Evolutionary conservation across 2,113 vertebrate genomes (phyloP).

Genomic region (Strix uralensis): DNA sequence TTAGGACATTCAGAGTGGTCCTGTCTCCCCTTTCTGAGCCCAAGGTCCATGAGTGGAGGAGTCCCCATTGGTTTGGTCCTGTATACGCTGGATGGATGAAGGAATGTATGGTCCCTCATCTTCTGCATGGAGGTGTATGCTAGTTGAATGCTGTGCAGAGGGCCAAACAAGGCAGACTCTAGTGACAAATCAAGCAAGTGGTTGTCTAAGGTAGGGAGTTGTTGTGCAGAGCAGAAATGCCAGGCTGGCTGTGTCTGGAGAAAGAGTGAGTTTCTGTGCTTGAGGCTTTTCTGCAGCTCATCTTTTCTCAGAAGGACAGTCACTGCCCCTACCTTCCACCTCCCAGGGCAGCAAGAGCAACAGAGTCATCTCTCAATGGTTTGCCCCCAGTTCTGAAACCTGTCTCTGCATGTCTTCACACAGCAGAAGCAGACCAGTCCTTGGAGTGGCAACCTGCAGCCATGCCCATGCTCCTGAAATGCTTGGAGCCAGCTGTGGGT

Average conservation of each 20-base stretch:
- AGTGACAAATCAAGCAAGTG: neutral
- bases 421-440: neutral
- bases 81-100: neutral
- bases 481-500: neutral
- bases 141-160: neutral
- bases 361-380: neutral
- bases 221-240: neutral
- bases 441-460: neutral
- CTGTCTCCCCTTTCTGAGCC: neutral
- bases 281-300: neutral
- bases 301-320: neutral
- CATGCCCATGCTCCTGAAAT: neutral
- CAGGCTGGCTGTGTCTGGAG: neutral
- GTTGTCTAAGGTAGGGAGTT: neutral
- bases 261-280: neutral
- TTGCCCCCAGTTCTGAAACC: neutral
- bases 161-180: neutral
- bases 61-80: neutral
- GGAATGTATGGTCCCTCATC: neutral
- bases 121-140: neutral
- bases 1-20: neutral
- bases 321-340: neutral
- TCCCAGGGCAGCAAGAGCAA: neutral
- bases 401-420: neutral
- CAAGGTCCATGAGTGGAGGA: neutral